phyloP scores from a whole-genome alignment of 2,113 vertebrate species.

The Coptodon rendalli region DNA sequence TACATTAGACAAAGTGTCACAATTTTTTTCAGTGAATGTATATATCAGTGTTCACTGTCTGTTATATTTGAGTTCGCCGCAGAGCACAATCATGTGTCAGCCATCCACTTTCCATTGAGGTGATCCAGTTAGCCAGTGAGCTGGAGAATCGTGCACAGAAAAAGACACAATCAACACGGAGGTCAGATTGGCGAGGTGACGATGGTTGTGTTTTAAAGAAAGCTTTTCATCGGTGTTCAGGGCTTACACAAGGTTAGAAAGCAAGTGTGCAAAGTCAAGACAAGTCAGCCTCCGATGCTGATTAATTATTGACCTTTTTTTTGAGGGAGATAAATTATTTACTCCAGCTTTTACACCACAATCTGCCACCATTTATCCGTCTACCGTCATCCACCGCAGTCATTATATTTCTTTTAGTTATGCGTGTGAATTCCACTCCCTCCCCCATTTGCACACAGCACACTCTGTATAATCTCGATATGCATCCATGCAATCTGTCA shows the following conservation, averaged over 20 bases:
- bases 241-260: not conserved
- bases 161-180: not conserved
- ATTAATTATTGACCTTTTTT: constrained; percentile 62
- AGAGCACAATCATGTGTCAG: not conserved
- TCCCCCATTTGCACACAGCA: constrained; percentile 7
- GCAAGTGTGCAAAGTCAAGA: not conserved
- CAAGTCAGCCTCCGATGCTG: constrained; percentile 1
- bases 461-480: constrained; percentile 34
- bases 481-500: not conserved
- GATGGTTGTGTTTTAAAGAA: not conserved
- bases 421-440: constrained; percentile 12
- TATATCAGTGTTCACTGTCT: not conserved
- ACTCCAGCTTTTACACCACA: constrained; percentile 41
- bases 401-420: constrained; percentile 10
- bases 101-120: constrained; percentile 7
- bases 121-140: constrained; percentile 61
- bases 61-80: not conserved
- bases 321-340: constrained; percentile 62
- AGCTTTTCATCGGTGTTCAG: not conserved
- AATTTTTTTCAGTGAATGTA: not conserved
- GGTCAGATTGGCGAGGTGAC: not conserved
- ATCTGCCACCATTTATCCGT: constrained; percentile 26
- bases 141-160: constrained; percentile 44
- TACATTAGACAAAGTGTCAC: not conserved
- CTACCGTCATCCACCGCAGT: not conserved